Percentiles rank a stretch among this genome's conserved stretches.
Evolutionary conservation across 2,113 vertebrate genomes (phyloP).

Genomic region (Piaya cayana): DNA sequence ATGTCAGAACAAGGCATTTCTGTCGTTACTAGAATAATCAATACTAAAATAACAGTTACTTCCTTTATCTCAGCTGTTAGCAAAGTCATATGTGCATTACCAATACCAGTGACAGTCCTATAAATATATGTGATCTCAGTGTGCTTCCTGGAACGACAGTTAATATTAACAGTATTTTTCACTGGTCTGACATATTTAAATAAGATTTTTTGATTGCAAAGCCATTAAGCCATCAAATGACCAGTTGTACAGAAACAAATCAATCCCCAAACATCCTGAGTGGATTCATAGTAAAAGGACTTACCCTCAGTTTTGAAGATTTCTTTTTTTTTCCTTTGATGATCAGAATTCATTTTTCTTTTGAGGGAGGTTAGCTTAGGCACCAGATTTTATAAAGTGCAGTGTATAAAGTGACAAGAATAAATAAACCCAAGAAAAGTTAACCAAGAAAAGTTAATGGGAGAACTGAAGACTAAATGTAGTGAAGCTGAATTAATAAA

Average conservation of each 20-base stretch:
- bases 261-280: background rate
- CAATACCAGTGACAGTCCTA: background rate
- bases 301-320: background rate
- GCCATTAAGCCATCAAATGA: background rate
- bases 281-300: background rate
- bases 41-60: background rate
- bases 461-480: background rate
- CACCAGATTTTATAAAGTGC: background rate
- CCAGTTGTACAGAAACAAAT: background rate
- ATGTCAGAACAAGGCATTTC: background rate
- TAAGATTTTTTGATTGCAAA: background rate
- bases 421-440: background rate
- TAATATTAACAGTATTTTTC: background rate
- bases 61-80: background rate
- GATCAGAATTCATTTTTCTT: background rate
- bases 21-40: background rate
- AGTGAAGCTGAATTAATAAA: background rate
- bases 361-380: background rate
- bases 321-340: background rate
- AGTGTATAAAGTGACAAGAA: background rate
- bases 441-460: background rate
- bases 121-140: background rate
- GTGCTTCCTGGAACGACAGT: background rate
- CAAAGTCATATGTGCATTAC: background rate
- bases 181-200: background rate